Base-by-base conservation (phyloP, 2,797 vertebrate species). In the Hapalemur alaotrensis region DNA sequence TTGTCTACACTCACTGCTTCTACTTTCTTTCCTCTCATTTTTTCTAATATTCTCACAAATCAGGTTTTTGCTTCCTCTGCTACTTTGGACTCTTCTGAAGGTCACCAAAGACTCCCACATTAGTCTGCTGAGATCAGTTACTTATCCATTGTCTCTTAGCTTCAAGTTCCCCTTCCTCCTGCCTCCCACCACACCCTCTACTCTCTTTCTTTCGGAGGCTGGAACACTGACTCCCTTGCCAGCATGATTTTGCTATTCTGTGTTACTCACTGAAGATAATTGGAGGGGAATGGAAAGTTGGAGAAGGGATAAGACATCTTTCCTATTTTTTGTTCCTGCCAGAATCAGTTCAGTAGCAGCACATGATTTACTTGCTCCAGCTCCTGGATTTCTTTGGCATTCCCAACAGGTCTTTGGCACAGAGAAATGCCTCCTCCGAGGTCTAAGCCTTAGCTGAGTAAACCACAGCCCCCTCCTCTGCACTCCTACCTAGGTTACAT, bases 11-110 rank as follows among this genome's bases (percentile, higher is more conserved):
- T 32, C 23, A 46, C 4, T 17, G 23, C 7, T 78, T 43, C 38
- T 61, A 28, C 9, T 70, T n/a, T 35, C 3, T 81, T 57, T 69
- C 30, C 17, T 15, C 1, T 46, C 2, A 1, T 72, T 80, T 50
- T 20, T 76, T 82, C 25, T 18, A 52, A 23, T 12, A 3, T 38
- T 4, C 0, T 38, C 35, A 32, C 30, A 20, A 32, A 43, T 59
- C 20, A n/a, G 4, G 4, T 23, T 85, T 87, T 4, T 43, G 22
- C 4, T 5, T 32, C 13, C 32, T 11, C 7, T 4, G 10, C 30
- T 0, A 7, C 43, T 0, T 2, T 18, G 28, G 1, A 6, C 41
- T 18, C 1, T 69, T n/a, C 15, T 50, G 32, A 80, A n/a, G 38
- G 35, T 57, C 46, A 57, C 5, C 38, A 38, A 65, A 43, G n/a